These are phyloP conservation scores for Danaus plexippus DNA, from an alignment of 1,140 invertebrate genomes.

Conservation along the genomic window DNA sequence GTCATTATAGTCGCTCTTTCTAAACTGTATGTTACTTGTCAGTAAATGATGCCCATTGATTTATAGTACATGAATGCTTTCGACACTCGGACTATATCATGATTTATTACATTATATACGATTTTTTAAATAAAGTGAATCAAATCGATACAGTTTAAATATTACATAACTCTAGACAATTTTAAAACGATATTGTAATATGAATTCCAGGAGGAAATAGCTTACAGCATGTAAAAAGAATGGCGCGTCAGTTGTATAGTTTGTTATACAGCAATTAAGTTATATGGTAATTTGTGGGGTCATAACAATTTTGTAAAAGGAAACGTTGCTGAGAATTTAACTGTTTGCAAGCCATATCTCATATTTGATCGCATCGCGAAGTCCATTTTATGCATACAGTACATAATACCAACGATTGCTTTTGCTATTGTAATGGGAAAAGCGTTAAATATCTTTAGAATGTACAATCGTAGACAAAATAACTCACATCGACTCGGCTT, in stretches of 20 bases:
- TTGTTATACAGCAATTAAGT: slow-evolving; percentile 9
- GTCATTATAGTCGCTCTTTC: background rate
- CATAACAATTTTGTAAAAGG: background rate
- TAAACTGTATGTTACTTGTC: too few relatives aligned
- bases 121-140: too few relatives aligned
- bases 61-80: too few relatives aligned
- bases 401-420: slow-evolving; percentile 37
- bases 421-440: slow-evolving; percentile 27
- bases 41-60: too few relatives aligned
- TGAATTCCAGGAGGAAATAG: too few relatives aligned
- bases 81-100: too few relatives aligned
- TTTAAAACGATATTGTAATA: too few relatives aligned
- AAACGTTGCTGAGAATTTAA: slow-evolving; percentile 7
- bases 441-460: slow-evolving; percentile 33
- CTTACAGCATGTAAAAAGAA: background rate
- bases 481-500: too few relatives aligned
- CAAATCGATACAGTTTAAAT: too few relatives aligned
- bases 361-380: slow-evolving; percentile 10
- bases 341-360: background rate
- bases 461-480: slow-evolving; percentile 21
- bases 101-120: too few relatives aligned
- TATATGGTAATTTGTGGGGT: too few relatives aligned
- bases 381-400: slow-evolving; percentile 23
- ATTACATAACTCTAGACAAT: too few relatives aligned
- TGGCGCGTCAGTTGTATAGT: slow-evolving; percentile 11